Conservation (phyloP, 2,113 vertebrate genomes). For the Etheostoma cragini region DNA sequence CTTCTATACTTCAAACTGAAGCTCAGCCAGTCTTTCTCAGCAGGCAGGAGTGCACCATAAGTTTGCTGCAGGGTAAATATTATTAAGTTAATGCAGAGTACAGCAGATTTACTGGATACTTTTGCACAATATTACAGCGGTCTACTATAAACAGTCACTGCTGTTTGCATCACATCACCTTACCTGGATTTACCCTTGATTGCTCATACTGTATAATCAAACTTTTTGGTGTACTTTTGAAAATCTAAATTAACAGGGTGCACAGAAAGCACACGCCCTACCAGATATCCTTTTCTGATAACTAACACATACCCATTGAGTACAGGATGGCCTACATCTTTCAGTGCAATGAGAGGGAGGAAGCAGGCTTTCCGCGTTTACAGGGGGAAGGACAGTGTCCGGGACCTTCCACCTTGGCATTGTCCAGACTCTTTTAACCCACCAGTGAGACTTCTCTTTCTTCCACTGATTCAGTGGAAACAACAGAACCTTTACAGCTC, state of each 20-base stretch:
- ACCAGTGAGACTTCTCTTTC: slow-evolving; percentile 33
- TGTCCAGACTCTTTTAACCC: slow-evolving; percentile 46
- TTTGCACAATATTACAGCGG: slow-evolving; percentile 15
- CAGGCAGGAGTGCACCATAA: slow-evolving; percentile 16
- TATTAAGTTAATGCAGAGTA: slow-evolving; percentile 38
- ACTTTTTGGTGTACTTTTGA: not conserved
- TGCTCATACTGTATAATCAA: not conserved
- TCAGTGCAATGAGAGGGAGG: slow-evolving; percentile 44
- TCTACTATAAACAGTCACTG: not conserved
- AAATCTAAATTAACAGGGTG: not conserved
- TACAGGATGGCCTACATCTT: slow-evolving; percentile 47
- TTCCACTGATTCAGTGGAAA: slow-evolving; percentile 41
- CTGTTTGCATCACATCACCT: not conserved
- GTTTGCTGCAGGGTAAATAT: slow-evolving; percentile 50
- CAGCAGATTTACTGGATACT: slow-evolving; percentile 34
- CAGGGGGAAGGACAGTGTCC: slow-evolving; percentile 27
- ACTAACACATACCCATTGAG: slow-evolving; percentile 31
- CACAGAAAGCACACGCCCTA: slow-evolving; percentile 1
- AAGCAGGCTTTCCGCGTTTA: slow-evolving; percentile 43
- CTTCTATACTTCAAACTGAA: slow-evolving; percentile 32
- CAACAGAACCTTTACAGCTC: slow-evolving; percentile 45
- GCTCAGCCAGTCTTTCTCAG: slow-evolving; percentile 17
- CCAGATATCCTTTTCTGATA: slow-evolving; percentile 38
- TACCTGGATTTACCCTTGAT: not conserved
- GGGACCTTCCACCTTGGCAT: slow-evolving; percentile 24